A percentile compares a stretch with the other conserved stretches of the same genome.
These are phyloP conservation scores for Pangasianodon gigas DNA, from an alignment of 2,113 vertebrate genomes.

Conservation along the genomic window DNA sequence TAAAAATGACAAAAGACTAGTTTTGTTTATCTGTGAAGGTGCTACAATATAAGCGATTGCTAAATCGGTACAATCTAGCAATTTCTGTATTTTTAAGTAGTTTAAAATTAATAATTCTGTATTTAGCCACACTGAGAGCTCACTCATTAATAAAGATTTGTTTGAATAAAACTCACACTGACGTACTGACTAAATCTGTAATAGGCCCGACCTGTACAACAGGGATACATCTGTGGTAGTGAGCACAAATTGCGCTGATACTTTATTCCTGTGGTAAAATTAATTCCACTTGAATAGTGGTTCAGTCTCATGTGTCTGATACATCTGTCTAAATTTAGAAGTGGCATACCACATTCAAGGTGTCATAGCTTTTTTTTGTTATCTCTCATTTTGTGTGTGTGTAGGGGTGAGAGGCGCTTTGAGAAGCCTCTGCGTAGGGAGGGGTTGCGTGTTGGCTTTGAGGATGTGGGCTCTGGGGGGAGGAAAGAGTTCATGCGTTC, in stretches of 20 bases:
- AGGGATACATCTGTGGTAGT: neutral
- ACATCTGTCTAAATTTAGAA: neutral
- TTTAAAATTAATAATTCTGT: neutral
- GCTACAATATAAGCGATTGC: neutral
- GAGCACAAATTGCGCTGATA: neutral
- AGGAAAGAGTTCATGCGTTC: conserved; percentile 88
- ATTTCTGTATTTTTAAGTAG: neutral
- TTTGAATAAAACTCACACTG: neutral
- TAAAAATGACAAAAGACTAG: neutral
- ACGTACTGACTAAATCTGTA: neutral
- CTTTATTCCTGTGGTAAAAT: neutral
- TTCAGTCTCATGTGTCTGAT: neutral
- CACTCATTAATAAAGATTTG: neutral
- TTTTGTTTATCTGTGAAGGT: neutral
- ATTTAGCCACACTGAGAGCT: neutral
- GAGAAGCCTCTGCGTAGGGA: conserved; percentile 86
- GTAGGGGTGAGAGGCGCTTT: conserved; percentile 84
- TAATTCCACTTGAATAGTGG: neutral
- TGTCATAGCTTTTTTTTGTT: neutral
- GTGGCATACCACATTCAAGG: neutral
- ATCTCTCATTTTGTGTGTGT: neutral
- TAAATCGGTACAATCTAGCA: neutral
- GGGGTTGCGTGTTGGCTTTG: conserved; percentile 82
- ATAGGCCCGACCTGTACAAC: neutral
- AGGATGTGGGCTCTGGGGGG: conserved; percentile 71